Percentiles rank a stretch among this genome's conserved stretches.
These are phyloP conservation scores for Leucopsar rothschildi DNA, from an alignment of 2,113 vertebrate species.

Conservation along the genomic window DNA sequence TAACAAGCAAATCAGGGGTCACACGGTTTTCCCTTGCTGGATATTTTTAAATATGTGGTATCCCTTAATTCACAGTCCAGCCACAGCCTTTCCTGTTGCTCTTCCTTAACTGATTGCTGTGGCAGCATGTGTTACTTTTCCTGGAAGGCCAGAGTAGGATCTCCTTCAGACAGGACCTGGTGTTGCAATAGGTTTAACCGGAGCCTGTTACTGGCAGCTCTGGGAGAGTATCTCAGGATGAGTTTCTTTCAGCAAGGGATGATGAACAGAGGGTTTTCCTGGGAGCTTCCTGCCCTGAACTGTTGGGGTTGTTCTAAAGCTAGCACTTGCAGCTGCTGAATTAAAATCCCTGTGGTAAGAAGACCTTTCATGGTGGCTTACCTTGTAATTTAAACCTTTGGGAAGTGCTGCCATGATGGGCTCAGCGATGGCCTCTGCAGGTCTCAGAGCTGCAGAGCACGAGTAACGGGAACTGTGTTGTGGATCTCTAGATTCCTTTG, in stretches of 20 bases:
- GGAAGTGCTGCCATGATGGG: background rate
- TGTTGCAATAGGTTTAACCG: background rate
- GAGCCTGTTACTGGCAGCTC: background rate
- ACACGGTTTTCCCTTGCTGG: background rate
- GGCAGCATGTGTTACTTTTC: background rate
- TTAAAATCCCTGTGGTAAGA: background rate
- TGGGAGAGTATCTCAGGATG: background rate
- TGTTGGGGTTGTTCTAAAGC: background rate
- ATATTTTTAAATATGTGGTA: accelerated
- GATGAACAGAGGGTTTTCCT: background rate
- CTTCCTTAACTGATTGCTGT: background rate
- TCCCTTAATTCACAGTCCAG: background rate
- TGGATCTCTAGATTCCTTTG: background rate
- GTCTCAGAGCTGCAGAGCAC: background rate
- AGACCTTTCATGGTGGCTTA: background rate
- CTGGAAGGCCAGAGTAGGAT: background rate
- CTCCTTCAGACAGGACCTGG: background rate
- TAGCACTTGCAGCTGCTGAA: background rate
- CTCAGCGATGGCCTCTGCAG: accelerated
- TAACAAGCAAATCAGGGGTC: background rate
- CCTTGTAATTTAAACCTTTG: background rate
- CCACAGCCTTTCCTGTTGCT: background rate
- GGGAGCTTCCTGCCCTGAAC: background rate
- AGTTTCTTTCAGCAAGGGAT: background rate
- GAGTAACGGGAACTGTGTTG: accelerated